Conservation (phyloP, 2,888 invertebrate genomes). For the Sesamia inferens region DNA sequence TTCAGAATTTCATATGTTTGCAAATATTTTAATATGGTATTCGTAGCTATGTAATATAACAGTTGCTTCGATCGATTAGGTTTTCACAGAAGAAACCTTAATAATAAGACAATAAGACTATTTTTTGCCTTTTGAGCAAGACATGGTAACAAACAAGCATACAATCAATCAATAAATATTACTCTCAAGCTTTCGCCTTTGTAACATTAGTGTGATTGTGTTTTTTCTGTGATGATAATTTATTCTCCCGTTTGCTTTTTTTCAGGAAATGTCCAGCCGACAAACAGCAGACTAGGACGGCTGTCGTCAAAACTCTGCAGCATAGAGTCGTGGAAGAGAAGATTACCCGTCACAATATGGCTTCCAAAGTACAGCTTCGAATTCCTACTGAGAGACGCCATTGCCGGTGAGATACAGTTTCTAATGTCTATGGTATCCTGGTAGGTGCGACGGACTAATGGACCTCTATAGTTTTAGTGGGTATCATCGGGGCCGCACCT, state of each 20-base stretch:
- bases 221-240: neutral
- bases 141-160: too few relatives aligned
- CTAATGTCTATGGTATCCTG: slow-evolving; percentile 22
- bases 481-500: too few relatives aligned
- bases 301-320: slow-evolving; percentile 82
- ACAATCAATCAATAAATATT: too few relatives aligned
- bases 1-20: neutral
- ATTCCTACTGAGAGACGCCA: slow-evolving; percentile 93
- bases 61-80: neutral
- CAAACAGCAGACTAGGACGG: slow-evolving; percentile 67
- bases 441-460: slow-evolving; percentile 5
- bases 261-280: slow-evolving; percentile 68
- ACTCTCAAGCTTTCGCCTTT: too few relatives aligned
- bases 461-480: neutral
- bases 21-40: accelerated
- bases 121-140: too few relatives aligned
- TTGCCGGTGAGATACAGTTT: slow-evolving; percentile 92
- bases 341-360: slow-evolving; percentile 93
- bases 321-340: slow-evolving; percentile 83
- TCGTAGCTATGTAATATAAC: neutral
- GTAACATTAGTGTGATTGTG: too few relatives aligned
- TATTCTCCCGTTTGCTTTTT: neutral
- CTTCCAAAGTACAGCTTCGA: slow-evolving; percentile 92
- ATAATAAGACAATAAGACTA: too few relatives aligned
- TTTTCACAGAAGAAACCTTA: too few relatives aligned